Percentiles rank a stretch among this genome's conserved stretches.
Conservation (phyloP, 2,113 vertebrate genomes). For the Litocranius walleri region DNA sequence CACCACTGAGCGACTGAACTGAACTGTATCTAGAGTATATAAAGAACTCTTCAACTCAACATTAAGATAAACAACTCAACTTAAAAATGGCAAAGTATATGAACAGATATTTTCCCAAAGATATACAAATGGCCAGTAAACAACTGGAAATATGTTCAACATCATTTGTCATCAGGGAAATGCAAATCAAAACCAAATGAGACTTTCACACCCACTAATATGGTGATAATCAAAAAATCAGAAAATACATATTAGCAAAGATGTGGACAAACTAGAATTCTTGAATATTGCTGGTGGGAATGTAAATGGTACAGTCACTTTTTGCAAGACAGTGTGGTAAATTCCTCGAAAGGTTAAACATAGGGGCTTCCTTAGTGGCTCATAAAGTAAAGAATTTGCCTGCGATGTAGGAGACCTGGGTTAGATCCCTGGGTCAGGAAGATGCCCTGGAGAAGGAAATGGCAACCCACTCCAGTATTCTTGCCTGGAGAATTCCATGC, state of each 20-base stretch:
- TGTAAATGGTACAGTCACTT: not conserved
- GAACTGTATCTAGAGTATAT: not conserved
- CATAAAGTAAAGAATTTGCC: not conserved
- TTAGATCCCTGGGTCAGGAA: not conserved
- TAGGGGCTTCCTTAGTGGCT: not conserved
- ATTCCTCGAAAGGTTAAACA: not conserved
- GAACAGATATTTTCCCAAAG: not conserved
- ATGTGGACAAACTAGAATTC: not conserved
- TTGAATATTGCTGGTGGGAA: not conserved
- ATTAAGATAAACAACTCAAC: not conserved
- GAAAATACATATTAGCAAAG: not conserved
- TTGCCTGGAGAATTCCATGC: not conserved
- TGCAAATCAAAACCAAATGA: not conserved
- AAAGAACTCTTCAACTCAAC: not conserved
- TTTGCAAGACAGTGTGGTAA: not conserved
- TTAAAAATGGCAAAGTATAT: not conserved
- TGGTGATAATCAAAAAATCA: not conserved
- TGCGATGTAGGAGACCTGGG: not conserved
- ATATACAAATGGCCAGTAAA: not conserved
- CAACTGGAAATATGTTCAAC: not conserved
- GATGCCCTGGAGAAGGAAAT: not conserved
- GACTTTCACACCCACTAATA: not conserved
- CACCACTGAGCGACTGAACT: not conserved
- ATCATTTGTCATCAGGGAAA: not conserved
- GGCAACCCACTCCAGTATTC: not conserved